Percentiles rank a stretch among this genome's conserved stretches.
These are phyloP conservation scores for Buphagus erythrorhynchus DNA, from an alignment of 2,797 vertebrate species.

Conservation along the genomic window DNA sequence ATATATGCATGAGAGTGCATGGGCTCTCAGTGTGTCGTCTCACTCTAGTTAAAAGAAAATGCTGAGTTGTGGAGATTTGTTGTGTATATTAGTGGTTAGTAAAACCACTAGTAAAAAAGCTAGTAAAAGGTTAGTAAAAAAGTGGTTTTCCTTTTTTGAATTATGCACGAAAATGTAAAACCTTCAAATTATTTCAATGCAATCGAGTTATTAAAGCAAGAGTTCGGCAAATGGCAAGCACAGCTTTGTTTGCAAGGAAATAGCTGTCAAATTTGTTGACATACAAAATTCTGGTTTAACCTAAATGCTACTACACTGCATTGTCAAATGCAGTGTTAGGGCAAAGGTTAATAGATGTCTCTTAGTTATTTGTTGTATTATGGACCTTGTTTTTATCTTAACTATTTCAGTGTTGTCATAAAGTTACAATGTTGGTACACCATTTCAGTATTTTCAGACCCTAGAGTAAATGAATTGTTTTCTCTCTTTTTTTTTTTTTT, in stretches of 20 bases:
- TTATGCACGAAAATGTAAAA: not conserved
- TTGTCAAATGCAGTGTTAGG: not conserved
- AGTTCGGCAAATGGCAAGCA: not conserved
- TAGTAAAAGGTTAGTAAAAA: not conserved
- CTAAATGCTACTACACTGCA: not conserved
- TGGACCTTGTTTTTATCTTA: not conserved
- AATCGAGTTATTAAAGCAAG: not conserved
- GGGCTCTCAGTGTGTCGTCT: not conserved
- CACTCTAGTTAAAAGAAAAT: not conserved
- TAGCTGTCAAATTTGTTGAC: not conserved
- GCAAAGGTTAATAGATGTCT: not conserved
- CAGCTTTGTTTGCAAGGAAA: not conserved
- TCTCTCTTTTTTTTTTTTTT: not conserved
- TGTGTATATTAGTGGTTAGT: not conserved
- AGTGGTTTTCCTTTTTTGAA: not conserved
- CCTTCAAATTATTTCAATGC: not conserved
- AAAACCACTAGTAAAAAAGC: not conserved
- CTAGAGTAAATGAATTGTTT: conserved; percentile 33
- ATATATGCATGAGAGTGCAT: not conserved
- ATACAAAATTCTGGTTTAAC: not conserved
- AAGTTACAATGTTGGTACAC: not conserved
- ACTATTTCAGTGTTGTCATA: not conserved
- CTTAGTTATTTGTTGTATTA: not conserved
- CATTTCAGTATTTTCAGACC: not conserved
- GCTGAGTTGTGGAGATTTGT: not conserved